phyloP scores from a whole-genome alignment of 1,140 invertebrate species.

The Heliconius himera region DNA sequence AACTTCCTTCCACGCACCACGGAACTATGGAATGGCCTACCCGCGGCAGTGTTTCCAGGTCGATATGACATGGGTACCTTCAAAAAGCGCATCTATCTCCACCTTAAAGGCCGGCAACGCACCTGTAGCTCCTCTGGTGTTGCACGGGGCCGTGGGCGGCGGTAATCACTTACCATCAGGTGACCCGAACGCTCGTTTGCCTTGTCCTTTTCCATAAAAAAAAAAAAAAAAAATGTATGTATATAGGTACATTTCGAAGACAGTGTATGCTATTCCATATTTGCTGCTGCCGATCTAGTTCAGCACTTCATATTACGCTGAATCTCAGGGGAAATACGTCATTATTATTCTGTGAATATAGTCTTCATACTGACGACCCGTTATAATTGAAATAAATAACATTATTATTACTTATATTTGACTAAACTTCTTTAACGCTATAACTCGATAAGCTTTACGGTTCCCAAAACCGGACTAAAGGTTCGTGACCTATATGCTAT shows the following conservation, averaged over 20 bases:
- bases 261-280: not conserved
- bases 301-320: not conserved
- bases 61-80: no score
- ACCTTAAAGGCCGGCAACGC: no score
- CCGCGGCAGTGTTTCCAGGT: no score
- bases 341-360: slow-evolving; percentile 1
- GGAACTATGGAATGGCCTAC: no score
- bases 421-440: not conserved
- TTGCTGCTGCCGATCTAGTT: not conserved
- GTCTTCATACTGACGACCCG: not conserved
- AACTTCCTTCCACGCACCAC: no score
- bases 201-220: no score
- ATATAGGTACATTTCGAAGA: not conserved
- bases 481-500: slow-evolving; percentile 64
- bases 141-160: no score
- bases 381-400: not conserved
- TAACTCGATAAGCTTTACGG: slow-evolving; percentile 33
- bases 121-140: no score
- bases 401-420: not conserved
- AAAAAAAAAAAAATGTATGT: no score
- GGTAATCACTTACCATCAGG: no score
- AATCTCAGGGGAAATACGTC: not conserved
- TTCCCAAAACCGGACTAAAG: slow-evolving; percentile 50
- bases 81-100: no score
- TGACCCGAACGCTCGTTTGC: no score